Conservation (phyloP, 2,888 invertebrate genomes). For the Tipula helvola region DNA sequence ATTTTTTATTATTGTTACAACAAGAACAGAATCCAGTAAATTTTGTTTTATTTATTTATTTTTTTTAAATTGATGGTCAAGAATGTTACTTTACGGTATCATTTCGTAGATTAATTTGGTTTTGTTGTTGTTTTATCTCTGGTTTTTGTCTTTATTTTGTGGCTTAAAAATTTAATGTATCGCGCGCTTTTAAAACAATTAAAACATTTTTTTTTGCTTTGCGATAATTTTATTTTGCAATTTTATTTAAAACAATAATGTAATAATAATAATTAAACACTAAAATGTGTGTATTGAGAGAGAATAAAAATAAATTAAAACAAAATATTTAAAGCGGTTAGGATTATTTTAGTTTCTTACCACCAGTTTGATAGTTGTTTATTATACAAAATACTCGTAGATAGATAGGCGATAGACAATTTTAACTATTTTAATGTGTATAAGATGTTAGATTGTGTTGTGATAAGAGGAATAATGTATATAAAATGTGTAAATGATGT, state of each 20-base stretch:
- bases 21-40: background rate
- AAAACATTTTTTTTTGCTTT: background rate
- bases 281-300: background rate
- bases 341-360: background rate
- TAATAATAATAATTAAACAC: background rate
- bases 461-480: background rate
- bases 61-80: background rate
- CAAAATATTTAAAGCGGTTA: background rate
- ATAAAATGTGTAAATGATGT: background rate
- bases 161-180: background rate
- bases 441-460: background rate
- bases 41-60: background rate
- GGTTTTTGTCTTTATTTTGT: background rate
- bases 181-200: background rate
- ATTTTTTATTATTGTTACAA: background rate
- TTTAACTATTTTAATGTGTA: background rate
- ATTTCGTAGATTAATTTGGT: background rate
- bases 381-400: background rate
- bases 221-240: background rate
- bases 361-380: background rate
- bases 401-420: background rate
- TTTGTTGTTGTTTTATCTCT: background rate
- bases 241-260: background rate
- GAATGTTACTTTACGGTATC: conserved; percentile 4
- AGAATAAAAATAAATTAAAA: background rate